A percentile compares a stretch with the other conserved stretches of the same genome.
Conservation (phyloP, 2,797 vertebrate genomes). For the Artibeus jamaicensis region DNA sequence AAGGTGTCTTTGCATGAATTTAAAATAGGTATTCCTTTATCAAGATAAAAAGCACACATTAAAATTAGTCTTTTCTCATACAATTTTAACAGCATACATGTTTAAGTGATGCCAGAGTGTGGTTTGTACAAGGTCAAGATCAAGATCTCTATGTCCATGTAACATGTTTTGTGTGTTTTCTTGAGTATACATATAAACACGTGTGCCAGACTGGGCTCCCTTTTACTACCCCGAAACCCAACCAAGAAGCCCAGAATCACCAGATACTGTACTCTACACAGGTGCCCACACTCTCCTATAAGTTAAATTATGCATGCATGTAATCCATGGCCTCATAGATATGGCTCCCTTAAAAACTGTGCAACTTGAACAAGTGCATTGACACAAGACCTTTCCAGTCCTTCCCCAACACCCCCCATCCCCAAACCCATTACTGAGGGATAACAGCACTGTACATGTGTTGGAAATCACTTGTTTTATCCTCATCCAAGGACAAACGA, state of each 20-base stretch:
- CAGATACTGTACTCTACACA: background rate
- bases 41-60: background rate
- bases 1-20: background rate
- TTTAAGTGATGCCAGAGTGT: background rate
- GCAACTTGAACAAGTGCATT: background rate
- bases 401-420: background rate
- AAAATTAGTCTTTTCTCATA: background rate
- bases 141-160: background rate
- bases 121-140: background rate
- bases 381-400: no score
- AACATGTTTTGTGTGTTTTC: background rate
- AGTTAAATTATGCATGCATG: background rate
- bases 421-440: background rate
- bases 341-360: background rate
- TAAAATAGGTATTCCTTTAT: background rate
- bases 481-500: background rate
- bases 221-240: background rate
- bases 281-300: background rate
- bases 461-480: background rate
- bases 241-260: background rate
- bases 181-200: rapidly evolving
- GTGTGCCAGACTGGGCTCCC: background rate
- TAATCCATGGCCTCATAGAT: background rate
- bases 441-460: background rate
- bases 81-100: background rate